A percentile compares a stretch with the other conserved stretches of the same genome.
phyloP scores from a whole-genome alignment of 2,888 invertebrate species.

The Callimorpha dominula region DNA sequence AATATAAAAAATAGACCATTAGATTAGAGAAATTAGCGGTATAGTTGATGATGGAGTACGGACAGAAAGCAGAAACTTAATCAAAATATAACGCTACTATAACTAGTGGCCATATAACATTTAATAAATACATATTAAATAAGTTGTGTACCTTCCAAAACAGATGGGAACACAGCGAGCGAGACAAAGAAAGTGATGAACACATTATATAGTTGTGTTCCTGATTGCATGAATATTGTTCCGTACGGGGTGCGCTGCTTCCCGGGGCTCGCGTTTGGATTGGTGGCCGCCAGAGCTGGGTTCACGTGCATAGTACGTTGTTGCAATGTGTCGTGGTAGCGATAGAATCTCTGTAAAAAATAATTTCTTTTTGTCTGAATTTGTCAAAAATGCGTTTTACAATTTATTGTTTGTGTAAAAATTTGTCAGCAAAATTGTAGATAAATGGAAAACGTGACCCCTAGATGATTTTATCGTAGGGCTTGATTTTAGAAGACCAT shows the following conservation, averaged over 20 bases:
- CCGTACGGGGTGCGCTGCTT: slow-evolving; percentile 82
- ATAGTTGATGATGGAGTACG: too few species aligned
- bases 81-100: too few species aligned
- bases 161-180: slow-evolving; percentile 87
- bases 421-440: too few species aligned
- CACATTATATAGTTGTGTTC: slow-evolving; percentile 95
- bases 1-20: too few species aligned
- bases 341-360: slow-evolving; percentile 91
- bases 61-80: too few species aligned
- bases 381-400: too few species aligned
- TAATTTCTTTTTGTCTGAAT: background rate
- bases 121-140: too few species aligned
- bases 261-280: slow-evolving; percentile 49
- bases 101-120: background rate
- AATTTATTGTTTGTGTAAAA: too few species aligned
- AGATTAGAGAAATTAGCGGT: too few species aligned
- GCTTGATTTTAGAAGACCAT: too few species aligned
- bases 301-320: slow-evolving; percentile 72
- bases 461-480: too few species aligned
- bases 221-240: slow-evolving; percentile 90
- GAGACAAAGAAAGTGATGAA: slow-evolving; percentile 97
- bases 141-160: slow-evolving; percentile 13
- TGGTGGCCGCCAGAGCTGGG: slow-evolving; percentile 84
- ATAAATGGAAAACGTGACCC: too few species aligned
- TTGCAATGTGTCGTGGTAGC: slow-evolving; percentile 92